phyloP scores from a whole-genome alignment of 2,113 vertebrate species.

The Rhineura floridana region DNA sequence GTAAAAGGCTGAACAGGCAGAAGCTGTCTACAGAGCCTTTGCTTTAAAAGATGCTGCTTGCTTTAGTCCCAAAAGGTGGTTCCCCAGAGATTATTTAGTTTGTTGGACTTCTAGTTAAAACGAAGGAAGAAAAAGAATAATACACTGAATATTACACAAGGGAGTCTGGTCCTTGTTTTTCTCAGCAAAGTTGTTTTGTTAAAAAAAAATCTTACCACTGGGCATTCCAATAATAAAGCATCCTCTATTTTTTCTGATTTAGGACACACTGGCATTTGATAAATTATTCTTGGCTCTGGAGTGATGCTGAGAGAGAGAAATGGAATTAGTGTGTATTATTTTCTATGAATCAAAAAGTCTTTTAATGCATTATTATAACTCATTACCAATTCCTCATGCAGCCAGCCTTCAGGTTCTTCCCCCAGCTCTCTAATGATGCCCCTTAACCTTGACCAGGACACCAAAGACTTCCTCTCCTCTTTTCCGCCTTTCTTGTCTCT shows the following conservation, averaged over 20 bases:
- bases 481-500: background rate
- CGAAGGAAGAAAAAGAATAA: background rate
- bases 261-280: constrained; percentile 85
- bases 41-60: background rate
- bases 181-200: background rate
- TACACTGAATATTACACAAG: background rate
- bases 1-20: background rate
- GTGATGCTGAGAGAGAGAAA: constrained; percentile 79
- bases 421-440: background rate
- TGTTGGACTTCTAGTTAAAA: background rate
- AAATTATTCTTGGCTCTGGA: constrained; percentile 84
- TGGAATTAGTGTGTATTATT: constrained; percentile 56
- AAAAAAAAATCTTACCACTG: constrained; percentile 85
- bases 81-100: background rate
- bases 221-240: constrained; percentile 90
- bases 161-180: background rate
- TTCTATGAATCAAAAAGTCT: constrained; percentile 48
- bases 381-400: background rate
- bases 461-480: background rate
- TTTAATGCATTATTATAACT: constrained; percentile 46
- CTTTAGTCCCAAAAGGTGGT: background rate
- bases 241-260: constrained; percentile 95
- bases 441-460: background rate
- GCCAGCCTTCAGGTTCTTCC: background rate
- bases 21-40: background rate